Base-by-base conservation (phyloP, 2,797 vertebrate genomes). In the Girardinus metallicus region DNA sequence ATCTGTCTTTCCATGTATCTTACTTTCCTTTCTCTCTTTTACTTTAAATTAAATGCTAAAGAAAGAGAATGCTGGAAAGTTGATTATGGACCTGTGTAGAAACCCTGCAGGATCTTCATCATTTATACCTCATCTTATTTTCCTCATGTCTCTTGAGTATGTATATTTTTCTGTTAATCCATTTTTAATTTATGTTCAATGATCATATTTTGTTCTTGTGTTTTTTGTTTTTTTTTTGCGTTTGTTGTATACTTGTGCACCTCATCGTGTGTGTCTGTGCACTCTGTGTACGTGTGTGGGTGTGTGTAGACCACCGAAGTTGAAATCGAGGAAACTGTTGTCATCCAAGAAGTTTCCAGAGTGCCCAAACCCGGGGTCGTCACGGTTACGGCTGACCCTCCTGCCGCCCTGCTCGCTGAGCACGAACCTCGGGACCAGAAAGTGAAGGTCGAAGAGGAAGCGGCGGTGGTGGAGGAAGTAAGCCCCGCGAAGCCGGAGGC, bases 251-350 rank as follows among this genome's bases (percentile, higher is more conserved):
- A 73, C 81, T 87, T 91, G 89, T 88, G 85, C 81, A 83, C 84
- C n/a, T 91, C 77, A 88, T 85, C 95, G 95, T 89, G 83, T 70
- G 46, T 89, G 85, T 85, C 85, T 93, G 95, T 89, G 82, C 62
- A 88, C 80, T 68, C 3, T 91, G 88, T 92, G 84, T 81, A 96
- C 85, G 91, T 94, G 83, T 91, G 84, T 79, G 96, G 85, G 91
- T 95, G 84, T 91, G 84, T 94, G 72, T 89, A 98, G 97, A 97
- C 95, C 88, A 95, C 97, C 91, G 97, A 98, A 95, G 95, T 98
- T 94, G 97, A 97, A 96, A 97, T 97, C 91, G 97, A 97, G 95
- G 97, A 99, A 93, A 96, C 96, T 39, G 86, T 97, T 94, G 95
- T 97, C 95, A 49, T 97, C 89, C 96, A 97, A 92, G 97, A 98